These are phyloP conservation scores for Aeoliscus strigatus DNA, from an alignment of 2,797 vertebrate species.

Conservation along the genomic window DNA sequence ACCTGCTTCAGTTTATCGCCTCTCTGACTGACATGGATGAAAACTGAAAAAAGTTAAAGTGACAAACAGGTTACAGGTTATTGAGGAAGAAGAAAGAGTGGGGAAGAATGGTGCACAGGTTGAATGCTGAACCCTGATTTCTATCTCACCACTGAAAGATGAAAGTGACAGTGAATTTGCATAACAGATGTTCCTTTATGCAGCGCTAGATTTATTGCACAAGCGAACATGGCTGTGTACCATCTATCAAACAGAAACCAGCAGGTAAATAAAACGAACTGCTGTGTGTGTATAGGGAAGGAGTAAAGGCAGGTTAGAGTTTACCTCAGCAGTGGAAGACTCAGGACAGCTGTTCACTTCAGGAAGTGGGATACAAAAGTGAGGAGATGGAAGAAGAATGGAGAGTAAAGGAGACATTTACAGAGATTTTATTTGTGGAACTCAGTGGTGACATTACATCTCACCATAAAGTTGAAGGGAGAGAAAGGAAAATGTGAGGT, in stretches of 20 bases:
- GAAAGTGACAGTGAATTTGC: slow-evolving; percentile 57
- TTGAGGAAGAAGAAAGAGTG: not conserved
- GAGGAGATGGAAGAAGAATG: slow-evolving; percentile 22
- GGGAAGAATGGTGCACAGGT: slow-evolving; percentile 9
- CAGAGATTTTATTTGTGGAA: no score
- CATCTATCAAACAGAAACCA: slow-evolving; percentile 50
- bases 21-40: not conserved
- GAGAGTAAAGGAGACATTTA: not conserved
- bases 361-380: slow-evolving; percentile 21
- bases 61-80: slow-evolving; percentile 7
- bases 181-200: slow-evolving; percentile 61
- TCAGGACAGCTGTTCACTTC: slow-evolving; percentile 40
- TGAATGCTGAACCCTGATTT: slow-evolving; percentile 34
- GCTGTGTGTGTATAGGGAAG: slow-evolving; percentile 37
- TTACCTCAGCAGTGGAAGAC: slow-evolving; percentile 19
- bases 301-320: slow-evolving; percentile 42
- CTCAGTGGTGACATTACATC: no score
- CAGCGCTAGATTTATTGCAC: slow-evolving; percentile 49
- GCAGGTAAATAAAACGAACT: slow-evolving; percentile 56
- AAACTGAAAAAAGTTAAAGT: slow-evolving; percentile 7
- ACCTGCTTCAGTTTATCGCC: no score
- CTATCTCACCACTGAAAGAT: slow-evolving; percentile 32
- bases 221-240: slow-evolving; percentile 48
- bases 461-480: no score
- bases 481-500: no score